Percentiles rank a stretch among this genome's conserved stretches.
Evolutionary conservation across 2,888 invertebrate species (phyloP).

Genomic region (Brachyopa scutellaris): DNA sequence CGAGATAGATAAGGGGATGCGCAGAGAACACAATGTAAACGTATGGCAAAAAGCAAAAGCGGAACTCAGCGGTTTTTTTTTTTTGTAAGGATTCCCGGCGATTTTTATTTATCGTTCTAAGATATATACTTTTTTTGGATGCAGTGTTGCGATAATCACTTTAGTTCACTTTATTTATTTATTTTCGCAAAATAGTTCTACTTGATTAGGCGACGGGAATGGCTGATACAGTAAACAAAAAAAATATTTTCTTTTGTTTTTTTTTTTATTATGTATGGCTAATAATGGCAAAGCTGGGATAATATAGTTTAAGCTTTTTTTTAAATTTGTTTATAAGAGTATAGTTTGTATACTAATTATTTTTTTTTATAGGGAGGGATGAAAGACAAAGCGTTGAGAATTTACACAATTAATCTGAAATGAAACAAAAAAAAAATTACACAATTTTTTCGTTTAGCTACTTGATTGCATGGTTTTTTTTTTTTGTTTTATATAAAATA

Average conservation of each 20-base stretch:
- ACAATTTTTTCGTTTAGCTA: conserved; percentile 73
- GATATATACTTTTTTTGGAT: conserved; percentile 69
- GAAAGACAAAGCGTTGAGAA: conserved; percentile 75
- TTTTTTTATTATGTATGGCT: conserved; percentile 65
- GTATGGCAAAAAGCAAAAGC: conserved; percentile 68
- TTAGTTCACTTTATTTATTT: conserved; percentile 43
- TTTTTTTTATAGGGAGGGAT: conserved; percentile 67
- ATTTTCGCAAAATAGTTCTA: conserved; percentile 62
- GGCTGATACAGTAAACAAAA: conserved; percentile 66
- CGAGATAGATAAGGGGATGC: conserved; percentile 42
- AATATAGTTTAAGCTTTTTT: conserved; percentile 69
- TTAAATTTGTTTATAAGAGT: conserved; percentile 55
- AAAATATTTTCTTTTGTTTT: conserved; percentile 30
- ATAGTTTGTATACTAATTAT: conserved; percentile 63
- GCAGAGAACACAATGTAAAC: conserved; percentile 67
- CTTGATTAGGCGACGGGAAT: conserved; percentile 69
- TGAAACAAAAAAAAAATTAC: conserved; percentile 79
- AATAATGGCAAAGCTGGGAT: conserved; percentile 73
- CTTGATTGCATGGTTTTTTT: conserved; percentile 52
- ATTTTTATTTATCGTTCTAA: conserved; percentile 1
- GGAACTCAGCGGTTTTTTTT: conserved; percentile 57
- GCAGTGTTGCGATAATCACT: conserved; percentile 61
- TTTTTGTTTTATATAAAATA: conserved; percentile 46
- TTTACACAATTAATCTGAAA: conserved; percentile 81
- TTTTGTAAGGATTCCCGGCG: conserved; percentile 45